Evolutionary conservation across 2,888 invertebrate species (phyloP), one percentile per base, ranked within the genome.

Genomic region (Amblyjoppa fuscipennis): DNA sequence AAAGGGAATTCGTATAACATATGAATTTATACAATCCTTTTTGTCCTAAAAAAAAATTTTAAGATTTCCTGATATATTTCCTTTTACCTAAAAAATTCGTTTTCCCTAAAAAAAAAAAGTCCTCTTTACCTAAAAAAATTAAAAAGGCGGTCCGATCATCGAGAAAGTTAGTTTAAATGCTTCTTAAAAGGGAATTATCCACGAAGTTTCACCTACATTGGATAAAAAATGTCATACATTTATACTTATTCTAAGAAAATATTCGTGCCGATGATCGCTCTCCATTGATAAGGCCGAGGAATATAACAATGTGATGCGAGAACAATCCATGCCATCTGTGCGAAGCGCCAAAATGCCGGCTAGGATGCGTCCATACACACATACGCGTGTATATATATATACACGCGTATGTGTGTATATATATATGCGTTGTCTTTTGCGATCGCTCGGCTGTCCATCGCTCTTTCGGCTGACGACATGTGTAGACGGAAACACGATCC

Each of bases 401-500:
- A 41, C n/a, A n/a, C n/a, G n/a, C n/a, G n/a, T n/a, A n/a, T n/a
- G n/a, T n/a, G n/a, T n/a, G n/a, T 41, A 41, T 41, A 41, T 41
- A 41, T 41, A 41, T 6, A 38, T 7, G 53, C 70, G 87, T 85
- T 83, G 88, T 84, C 87, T 84, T 74, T 76, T 83, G 87, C 89
- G 90, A 89, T 90, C 90, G 81, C 88, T 88, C 84, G 85, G 81
- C 66, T 79, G 88, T 89, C 86, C 89, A 88, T 87, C 88, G 89
- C 88, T 87, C 89, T 88, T 81, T 90, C 88, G 89, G 83, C 87
- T 66, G 74, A 86, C 88, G 90, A 89, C 92, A 93, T 92, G 92
- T 93, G 92, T 89, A 90, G 88, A 90, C 89, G 90, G 93, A 92
- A 93, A 93, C 90, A 91, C 89, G 92, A 93, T 93, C 91, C 87